Percentiles rank a stretch among this genome's conserved stretches.
These are phyloP conservation scores for Eulemur rubriventer DNA, from an alignment of 2,797 vertebrate genomes.

Conservation along the genomic window DNA sequence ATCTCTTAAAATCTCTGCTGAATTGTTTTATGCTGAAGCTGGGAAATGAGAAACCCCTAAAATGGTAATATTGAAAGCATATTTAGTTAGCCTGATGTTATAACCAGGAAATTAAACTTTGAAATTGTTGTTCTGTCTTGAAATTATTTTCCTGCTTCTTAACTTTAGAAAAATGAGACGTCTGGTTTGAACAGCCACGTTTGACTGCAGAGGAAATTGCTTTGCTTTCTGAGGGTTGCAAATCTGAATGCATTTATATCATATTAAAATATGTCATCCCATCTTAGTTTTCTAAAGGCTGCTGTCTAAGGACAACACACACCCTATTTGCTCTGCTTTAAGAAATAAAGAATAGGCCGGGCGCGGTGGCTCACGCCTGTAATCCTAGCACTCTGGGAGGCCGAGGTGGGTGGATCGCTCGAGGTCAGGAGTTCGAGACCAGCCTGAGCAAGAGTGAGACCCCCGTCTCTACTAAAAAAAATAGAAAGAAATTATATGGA, in stretches of 20 bases:
- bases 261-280: constrained; percentile 1
- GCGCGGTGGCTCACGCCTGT: no score
- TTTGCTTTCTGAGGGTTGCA: constrained; percentile 65
- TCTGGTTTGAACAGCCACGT: constrained; percentile 52
- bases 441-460: no score
- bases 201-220: constrained; percentile 66
- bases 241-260: constrained; percentile 35
- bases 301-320: background rate
- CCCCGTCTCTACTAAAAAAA: no score
- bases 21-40: background rate
- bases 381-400: no score
- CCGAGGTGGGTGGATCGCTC: no score
- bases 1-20: background rate
- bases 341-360: no score
- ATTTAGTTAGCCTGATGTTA: constrained; percentile 53
- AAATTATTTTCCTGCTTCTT: constrained; percentile 49
- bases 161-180: constrained; percentile 52
- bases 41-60: background rate
- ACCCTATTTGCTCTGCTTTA: constrained; percentile 4
- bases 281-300: constrained; percentile 31
- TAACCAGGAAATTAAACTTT: constrained; percentile 71
- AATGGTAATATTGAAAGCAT: constrained; percentile 6
- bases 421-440: no score
- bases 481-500: no score
- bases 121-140: constrained; percentile 56